Base-by-base conservation (phyloP, 2,888 invertebrate species). In the Sesia apiformis region DNA sequence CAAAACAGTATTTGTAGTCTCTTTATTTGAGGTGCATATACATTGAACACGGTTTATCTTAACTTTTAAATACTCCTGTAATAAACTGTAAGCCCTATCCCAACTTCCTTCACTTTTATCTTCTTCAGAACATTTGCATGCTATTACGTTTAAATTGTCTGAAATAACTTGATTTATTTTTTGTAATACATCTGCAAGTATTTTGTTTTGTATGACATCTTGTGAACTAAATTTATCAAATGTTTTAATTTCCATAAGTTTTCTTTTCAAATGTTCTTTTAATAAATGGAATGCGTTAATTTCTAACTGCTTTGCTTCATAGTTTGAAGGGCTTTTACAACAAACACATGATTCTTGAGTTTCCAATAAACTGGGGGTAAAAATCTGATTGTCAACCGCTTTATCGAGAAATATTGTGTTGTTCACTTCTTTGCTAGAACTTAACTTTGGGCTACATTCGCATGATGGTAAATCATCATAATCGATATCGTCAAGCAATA, bases 31-130 rank as follows among this genome's bases (percentile, higher is more conserved):
- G 51, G 65, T 55, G 64, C 84, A 84, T 41, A 67, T 58, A 62
- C 85, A 85, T 58, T 83, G 72, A 6, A 79, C 77, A 51, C 76
- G 77, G 58, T 81, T 75, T 38, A 89, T 76, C 81, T 89, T 89
- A 1, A 74, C 70, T 70, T 80, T 84, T 50, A 89, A 70, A 70
- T 88, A 89, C 67, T 89, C 89, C 69, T 84, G 79, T 54, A 89
- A 65, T 61, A 89, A 68, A 51, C 71, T 72, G 57, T 82, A 82
- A 1, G 84, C 87, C 62, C 87, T 76, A 23, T 76, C 76, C 84
- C 85, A 88, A 64, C 77, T 84, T n/a, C 73, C 78, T 55, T 72
- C 66, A 23, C 59, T 60, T 56, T 57, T 38, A 38, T 60, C 59
- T 52, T 60, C 58, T 56, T 60, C 59, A 4, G 60, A 57, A 67